Base-by-base conservation (phyloP, 2,797 vertebrate species). In the Pitangus sulphuratus region DNA sequence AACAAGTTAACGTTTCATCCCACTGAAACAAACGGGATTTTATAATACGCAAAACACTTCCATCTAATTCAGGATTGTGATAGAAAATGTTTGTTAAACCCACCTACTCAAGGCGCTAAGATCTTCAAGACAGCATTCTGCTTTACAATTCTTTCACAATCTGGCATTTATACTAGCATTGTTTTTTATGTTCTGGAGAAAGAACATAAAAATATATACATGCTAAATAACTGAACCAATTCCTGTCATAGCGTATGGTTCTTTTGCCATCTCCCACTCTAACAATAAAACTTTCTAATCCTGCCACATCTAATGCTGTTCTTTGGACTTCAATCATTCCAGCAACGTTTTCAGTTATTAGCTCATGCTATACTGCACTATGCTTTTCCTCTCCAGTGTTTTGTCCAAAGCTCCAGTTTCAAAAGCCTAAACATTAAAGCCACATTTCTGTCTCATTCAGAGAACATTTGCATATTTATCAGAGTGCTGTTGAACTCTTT, bases 401-500 rank as follows among this genome's bases (percentile, higher is more conserved):
- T 93, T 70, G 39, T 75, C 77, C 83, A 90, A 84, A 93, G 25
- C 47, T 53, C 37, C 81, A n/a, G 13, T 90, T 93, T 89, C 66
- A 44, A 93, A 94, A 90, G 54, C 44, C 54, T 69, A 53, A 87
- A 66, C 62, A 83, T 87, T 65, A 93, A 84, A 96, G 68, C 18
- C 33, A 50, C 25, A 60, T 77, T 91, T 75, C 61, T 56, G 33
- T 37, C 62, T 91, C 77, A 89, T 94, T 94, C 88, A 92, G 72
- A 89, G 86, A 95, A 54, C 9, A 71, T 88, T 86, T 95, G 13
- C 89, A 93, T 93, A 92, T 82, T 88, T 94, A 69, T 68, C 88
- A 40, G 30, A 85, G 81, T 76, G 54, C 40, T 87, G 66, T 4
- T 92, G 84, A 96, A 94, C 62, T 93, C 69, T 86, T 95, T 90